Evolutionary conservation across 2,113 vertebrate genomes (phyloP).

Genomic region (Scophthalmus maximus): DNA sequence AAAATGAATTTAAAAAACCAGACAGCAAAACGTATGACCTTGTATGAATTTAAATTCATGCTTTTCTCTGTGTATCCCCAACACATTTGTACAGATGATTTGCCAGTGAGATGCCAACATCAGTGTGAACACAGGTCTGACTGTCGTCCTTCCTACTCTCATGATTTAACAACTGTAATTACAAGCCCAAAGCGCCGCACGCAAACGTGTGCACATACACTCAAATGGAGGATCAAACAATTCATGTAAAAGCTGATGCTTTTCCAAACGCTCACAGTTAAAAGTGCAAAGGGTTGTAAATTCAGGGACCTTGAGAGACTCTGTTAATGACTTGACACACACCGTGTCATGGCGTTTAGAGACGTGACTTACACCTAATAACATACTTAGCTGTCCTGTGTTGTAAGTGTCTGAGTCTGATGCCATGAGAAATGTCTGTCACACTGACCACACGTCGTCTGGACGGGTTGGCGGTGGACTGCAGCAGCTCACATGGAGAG

Average conservation of each 20-base stretch:
- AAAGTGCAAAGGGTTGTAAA: conserved; percentile 11
- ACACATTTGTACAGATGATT: conserved; percentile 7
- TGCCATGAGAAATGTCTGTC: conserved; percentile 71
- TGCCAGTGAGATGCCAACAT: conserved; percentile 29
- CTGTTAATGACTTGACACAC: conserved; percentile 33
- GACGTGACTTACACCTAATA: conserved; percentile 75
- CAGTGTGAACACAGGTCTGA: conserved; percentile 56
- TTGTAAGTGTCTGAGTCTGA: conserved; percentile 68
- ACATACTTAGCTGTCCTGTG: conserved; percentile 54
- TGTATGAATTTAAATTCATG: too few species aligned
- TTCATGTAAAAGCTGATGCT: neutral
- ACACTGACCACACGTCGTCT: conserved; percentile 68
- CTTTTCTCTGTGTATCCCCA: too few species aligned
- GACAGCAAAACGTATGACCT: too few species aligned
- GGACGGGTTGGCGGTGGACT: conserved; percentile 45
- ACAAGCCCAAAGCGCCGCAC: neutral
- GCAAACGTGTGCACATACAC: conserved; percentile 6
- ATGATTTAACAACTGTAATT: conserved; percentile 49
- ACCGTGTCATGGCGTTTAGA: conserved; percentile 57
- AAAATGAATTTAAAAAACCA: too few species aligned
- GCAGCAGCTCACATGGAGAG: conserved; percentile 24
- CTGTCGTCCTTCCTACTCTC: conserved; percentile 27
- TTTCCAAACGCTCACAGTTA: too few species aligned
- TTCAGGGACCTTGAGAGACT: conserved; percentile 11
- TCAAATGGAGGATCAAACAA: neutral